These are phyloP conservation scores for Lepidochrysops patricia DNA, from an alignment of 2,888 invertebrate genomes.

Conservation along the genomic window DNA sequence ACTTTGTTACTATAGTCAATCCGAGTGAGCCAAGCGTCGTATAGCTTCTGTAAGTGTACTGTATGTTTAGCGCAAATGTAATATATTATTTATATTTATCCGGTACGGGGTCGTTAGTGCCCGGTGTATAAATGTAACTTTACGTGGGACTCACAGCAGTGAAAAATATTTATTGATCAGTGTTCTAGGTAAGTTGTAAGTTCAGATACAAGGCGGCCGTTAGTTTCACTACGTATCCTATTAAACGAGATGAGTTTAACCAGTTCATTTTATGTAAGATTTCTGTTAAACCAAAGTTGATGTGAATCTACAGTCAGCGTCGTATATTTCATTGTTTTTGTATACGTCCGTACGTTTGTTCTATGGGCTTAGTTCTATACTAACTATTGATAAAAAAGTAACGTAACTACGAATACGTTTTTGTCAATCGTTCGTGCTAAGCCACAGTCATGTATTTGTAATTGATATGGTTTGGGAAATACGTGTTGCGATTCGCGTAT, in stretches of 20 bases:
- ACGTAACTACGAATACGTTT: too few relatives aligned
- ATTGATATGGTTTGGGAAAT: background rate
- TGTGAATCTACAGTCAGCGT: background rate
- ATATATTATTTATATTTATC: constrained; percentile 49
- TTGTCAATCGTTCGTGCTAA: background rate
- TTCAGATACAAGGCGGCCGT: background rate
- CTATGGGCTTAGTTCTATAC: background rate
- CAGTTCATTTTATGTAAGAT: constrained; percentile 1
- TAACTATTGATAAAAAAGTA: too few relatives aligned
- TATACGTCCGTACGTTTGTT: background rate
- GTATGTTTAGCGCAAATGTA: constrained; percentile 55
- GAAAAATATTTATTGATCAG: background rate
- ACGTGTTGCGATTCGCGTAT: background rate
- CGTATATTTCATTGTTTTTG: background rate
- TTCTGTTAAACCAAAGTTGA: constrained; percentile 50
- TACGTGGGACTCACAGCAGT: background rate
- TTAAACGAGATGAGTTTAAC: background rate
- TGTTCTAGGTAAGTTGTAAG: background rate
- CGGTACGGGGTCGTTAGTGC: constrained; percentile 42
- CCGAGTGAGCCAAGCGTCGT: constrained; percentile 41
- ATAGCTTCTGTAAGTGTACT: constrained; percentile 65
- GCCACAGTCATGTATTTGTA: background rate
- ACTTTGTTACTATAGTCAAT: constrained; percentile 44
- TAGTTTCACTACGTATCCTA: background rate
- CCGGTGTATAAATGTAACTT: constrained; percentile 18